phyloP scores from a whole-genome alignment of 2,113 vertebrate genomes.

The Hystrix cristata region DNA sequence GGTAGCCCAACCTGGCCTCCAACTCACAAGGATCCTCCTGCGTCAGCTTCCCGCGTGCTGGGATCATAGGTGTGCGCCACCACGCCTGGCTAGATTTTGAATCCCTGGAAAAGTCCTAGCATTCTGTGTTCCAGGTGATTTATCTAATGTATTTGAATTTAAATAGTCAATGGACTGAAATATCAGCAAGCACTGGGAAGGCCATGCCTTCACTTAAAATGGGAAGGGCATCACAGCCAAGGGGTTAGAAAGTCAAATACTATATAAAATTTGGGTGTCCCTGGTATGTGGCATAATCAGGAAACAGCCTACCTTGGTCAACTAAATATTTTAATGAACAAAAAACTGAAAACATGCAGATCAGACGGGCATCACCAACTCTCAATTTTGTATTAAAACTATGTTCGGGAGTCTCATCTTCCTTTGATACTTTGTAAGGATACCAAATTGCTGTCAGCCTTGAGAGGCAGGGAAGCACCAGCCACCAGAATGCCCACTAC shows the following conservation, averaged over 20 bases:
- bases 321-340: slow-evolving; percentile 41
- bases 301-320: slow-evolving; percentile 44
- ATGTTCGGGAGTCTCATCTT: background rate
- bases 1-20: background rate
- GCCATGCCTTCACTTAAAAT: slow-evolving; percentile 26
- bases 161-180: slow-evolving; percentile 35
- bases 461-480: background rate
- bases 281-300: background rate
- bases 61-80: background rate
- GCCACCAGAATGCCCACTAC: slow-evolving; percentile 33
- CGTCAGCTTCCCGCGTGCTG: background rate
- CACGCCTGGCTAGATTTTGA: background rate
- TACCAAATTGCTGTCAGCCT: background rate
- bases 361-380: slow-evolving; percentile 8
- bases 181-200: background rate
- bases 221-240: slow-evolving; percentile 5
- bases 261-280: slow-evolving; percentile 12
- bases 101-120: background rate
- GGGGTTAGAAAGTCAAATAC: slow-evolving; percentile 21
- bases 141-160: background rate
- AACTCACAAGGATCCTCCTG: background rate
- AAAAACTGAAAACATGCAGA: slow-evolving; percentile 45
- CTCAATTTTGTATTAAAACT: background rate
- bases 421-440: slow-evolving; percentile 37
- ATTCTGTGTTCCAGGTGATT: slow-evolving; percentile 35